Percentiles rank a stretch among this genome's conserved stretches.
Conservation (phyloP, 2,113 vertebrate genomes). For the Verasper variegatus region DNA sequence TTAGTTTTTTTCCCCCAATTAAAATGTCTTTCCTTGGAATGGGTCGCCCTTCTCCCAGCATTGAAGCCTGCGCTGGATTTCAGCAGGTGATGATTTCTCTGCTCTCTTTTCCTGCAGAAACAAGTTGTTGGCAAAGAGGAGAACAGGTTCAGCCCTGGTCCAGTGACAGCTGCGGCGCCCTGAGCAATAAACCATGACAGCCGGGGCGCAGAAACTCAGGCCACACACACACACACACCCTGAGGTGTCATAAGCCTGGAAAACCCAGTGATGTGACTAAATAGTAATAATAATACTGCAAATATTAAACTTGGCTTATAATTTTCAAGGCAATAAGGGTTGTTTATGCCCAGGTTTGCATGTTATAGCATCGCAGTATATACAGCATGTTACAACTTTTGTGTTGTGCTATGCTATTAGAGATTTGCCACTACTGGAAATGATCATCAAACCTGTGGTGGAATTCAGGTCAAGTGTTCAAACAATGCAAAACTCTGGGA, state of each 20-base stretch:
- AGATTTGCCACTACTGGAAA: neutral
- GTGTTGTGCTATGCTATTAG: neutral
- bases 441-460: neutral
- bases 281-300: neutral
- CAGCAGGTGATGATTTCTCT: conserved; percentile 63
- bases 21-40: neutral
- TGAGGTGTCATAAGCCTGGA: conserved; percentile 6
- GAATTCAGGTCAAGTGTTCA: neutral
- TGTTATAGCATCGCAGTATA: no score
- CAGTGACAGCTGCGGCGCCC: conserved; percentile 71
- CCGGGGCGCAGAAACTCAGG: conserved; percentile 40
- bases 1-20: neutral
- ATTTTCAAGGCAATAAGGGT: neutral
- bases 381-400: neutral
- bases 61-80: conserved; percentile 24
- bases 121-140: conserved; percentile 44
- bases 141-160: conserved; percentile 54
- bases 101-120: conserved; percentile 42
- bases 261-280: neutral
- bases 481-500: neutral
- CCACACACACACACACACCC: conserved; percentile 15
- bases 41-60: neutral
- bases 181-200: conserved; percentile 71
- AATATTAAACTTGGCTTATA: neutral
- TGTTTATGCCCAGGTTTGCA: neutral